Evolutionary conservation across 2,888 invertebrate genomes (phyloP).

Genomic region (Scelioninae gen. 1): DNA sequence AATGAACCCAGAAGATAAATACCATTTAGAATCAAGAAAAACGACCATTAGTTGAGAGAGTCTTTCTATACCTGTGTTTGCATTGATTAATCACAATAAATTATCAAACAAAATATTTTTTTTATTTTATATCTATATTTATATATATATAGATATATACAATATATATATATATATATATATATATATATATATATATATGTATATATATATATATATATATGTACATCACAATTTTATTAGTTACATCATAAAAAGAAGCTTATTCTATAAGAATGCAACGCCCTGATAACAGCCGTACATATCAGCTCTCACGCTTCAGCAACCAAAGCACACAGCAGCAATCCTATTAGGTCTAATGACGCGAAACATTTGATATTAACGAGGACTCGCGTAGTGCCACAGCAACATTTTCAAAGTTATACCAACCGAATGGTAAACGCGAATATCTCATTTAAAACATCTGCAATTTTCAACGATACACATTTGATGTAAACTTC

Average conservation of each 20-base stretch:
- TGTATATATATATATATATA: no score
- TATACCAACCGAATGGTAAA: conserved; percentile 27
- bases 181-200: no score
- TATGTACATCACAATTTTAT: conserved; percentile 18
- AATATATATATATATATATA: background rate
- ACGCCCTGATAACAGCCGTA: conserved; percentile 26
- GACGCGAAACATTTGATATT: conserved; percentile 61
- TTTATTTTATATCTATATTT: background rate
- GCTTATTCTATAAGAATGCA: conserved; percentile 41
- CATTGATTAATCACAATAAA: background rate
- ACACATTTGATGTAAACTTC: conserved; percentile 23
- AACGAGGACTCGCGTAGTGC: conserved; percentile 39
- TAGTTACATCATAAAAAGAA: conserved; percentile 35
- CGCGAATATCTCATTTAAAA: conserved; percentile 34
- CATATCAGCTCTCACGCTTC: conserved; percentile 56
- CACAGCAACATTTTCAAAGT: conserved; percentile 17
- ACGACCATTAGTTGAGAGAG: no score
- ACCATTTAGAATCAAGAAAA: background rate
- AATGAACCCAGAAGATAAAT: background rate
- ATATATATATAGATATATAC: background rate
- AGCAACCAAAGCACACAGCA: conserved; percentile 46
- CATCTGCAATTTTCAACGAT: conserved; percentile 28
- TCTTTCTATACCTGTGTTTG: background rate
- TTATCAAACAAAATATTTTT: background rate
- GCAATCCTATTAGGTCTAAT: conserved; percentile 59